These are phyloP conservation scores for Ceratoteleas bidentatus DNA, from an alignment of 1,140 invertebrate genomes.

Conservation along the genomic window DNA sequence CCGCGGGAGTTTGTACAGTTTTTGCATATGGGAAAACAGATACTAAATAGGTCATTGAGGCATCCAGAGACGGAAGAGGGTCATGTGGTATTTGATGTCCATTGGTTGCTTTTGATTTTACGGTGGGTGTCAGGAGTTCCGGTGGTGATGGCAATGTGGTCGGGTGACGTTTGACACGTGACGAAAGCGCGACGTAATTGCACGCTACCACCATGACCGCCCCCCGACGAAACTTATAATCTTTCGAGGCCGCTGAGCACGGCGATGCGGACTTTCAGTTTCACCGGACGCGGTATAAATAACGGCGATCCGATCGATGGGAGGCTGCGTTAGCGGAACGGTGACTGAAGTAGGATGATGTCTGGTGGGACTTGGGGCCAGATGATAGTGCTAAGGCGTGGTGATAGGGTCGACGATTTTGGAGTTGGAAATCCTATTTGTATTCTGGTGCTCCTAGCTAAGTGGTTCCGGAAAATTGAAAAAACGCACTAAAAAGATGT, in stretches of 20 bases:
- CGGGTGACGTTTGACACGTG: conserved; percentile 57
- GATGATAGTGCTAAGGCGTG: not conserved
- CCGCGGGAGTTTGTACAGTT: too few relatives aligned
- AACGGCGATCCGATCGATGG: conserved; percentile 26
- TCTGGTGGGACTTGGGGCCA: too few relatives aligned
- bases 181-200: conserved; percentile 32
- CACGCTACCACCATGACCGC: conserved; percentile 3
- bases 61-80: too few relatives aligned
- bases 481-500: too few relatives aligned
- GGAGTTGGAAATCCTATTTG: too few relatives aligned
- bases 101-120: conserved; percentile 34
- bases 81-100: too few relatives aligned
- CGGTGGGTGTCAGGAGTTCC: conserved; percentile 22
- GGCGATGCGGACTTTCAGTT: conserved; percentile 53
- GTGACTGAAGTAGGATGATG: not conserved
- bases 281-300: conserved; percentile 34
- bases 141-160: conserved; percentile 9
- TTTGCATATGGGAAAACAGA: too few relatives aligned
- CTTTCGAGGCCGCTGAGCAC: conserved; percentile 30
- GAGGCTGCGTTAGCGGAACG: conserved; percentile 2
- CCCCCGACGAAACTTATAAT: conserved; percentile 5
- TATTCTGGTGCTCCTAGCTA: too few relatives aligned
- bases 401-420: too few relatives aligned
- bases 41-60: too few relatives aligned
- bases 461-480: too few relatives aligned